Evolutionary conservation across 2,113 vertebrate genomes (phyloP), one percentile per base, ranked within the genome.

Genomic region (Dicerorhinus sumatrensis): DNA sequence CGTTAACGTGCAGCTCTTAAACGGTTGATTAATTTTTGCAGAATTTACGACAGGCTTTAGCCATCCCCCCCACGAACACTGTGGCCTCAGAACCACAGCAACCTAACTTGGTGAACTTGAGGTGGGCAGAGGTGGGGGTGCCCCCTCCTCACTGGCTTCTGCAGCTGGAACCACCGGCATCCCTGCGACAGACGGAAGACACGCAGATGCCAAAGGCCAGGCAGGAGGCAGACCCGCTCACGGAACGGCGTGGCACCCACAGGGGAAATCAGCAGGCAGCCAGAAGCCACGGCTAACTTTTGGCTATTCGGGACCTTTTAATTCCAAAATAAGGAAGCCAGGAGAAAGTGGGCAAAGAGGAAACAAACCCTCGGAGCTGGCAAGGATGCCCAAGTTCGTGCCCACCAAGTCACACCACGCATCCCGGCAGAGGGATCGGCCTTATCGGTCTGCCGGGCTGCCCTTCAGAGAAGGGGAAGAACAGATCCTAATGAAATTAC

Each of bases 21-120:
- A 99, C 98, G 99, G 99, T 99, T 99, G 99, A 99, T 99, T 99
- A 99, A 99, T 99, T 99, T 99, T 99, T 98, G 98, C 98, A 99
- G 99, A 99, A 99, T 99, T 99, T 99, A 99, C 29, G 98, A 98
- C 85, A 97, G 63, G 33, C 98, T 98, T 98, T 96, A 92, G 97
- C 96, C 97, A 89, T 95, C 76, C 10, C 5, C 46, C 20, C 2
- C 86, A 97, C 70, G 36, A 97, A 98, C 97, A 97, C 98, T n/a
- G 93, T 96, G 97, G 98, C 51, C 96, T 97, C 93, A 23, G 82
- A 17, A 98, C 96, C 93, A 97, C 94, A 94, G 96, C 95, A 97
- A 98, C 98, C 98, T 98, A 98, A 98, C 97, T 98, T 98, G 91
- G 91, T 98, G 96, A 97, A 97, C 95, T 91, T 80, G 63, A 69